phyloP scores from a whole-genome alignment of 64 coral and sea anemone species.

The Montipora efflorescens region DNA sequence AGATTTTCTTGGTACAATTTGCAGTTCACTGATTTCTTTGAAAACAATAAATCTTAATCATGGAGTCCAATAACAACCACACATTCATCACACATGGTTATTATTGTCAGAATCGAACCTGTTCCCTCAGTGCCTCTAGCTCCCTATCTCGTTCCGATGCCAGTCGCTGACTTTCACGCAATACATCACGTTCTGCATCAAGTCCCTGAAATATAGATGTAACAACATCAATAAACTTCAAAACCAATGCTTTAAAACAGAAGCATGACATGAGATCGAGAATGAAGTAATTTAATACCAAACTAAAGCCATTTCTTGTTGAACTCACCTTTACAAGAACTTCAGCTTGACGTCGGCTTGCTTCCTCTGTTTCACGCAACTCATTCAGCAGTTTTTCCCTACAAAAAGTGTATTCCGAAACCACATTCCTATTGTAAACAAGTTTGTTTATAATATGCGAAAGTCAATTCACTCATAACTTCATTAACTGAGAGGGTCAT shows the following conservation, averaged over 20 bases:
- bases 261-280: too few relatives aligned
- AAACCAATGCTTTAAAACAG: background rate
- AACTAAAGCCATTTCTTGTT: background rate
- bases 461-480: background rate
- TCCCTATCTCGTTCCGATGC: conserved; percentile 83
- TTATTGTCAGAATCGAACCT: conserved; percentile 49
- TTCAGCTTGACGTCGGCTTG: conserved; percentile 88
- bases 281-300: too few relatives aligned
- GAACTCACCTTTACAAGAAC: conserved; percentile 79
- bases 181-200: conserved; percentile 90
- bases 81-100: too few relatives aligned
- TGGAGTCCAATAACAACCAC: too few relatives aligned
- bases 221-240: background rate
- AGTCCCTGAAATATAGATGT: conserved; percentile 54
- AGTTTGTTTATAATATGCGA: too few relatives aligned
- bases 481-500: background rate
- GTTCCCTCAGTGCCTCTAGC: conserved; percentile 70
- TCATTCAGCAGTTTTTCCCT: conserved; percentile 87
- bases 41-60: too few relatives aligned
- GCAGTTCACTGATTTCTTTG: too few relatives aligned
- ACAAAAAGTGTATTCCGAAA: background rate
- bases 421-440: too few relatives aligned
- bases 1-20: too few relatives aligned
- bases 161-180: conserved; percentile 88
- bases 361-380: conserved; percentile 85